phyloP scores from a whole-genome alignment of 2,888 invertebrate genomes.

The Cerastis leucographa region DNA sequence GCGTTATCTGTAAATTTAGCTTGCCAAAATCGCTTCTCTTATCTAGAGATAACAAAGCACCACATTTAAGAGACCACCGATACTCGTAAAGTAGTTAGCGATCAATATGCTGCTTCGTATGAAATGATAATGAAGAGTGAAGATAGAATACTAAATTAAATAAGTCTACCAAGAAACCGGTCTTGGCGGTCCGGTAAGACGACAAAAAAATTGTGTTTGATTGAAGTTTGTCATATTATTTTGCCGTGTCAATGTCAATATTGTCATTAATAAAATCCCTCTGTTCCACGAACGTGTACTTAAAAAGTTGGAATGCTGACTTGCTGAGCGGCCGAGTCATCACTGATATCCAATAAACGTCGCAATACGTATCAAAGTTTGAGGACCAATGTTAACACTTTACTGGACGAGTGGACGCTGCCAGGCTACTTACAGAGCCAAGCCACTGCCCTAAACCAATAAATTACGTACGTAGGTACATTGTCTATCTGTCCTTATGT shows the following conservation, averaged over 20 bases:
- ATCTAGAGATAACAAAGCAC: constrained; percentile 54
- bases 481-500: no score
- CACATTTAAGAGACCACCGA: constrained; percentile 32
- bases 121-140: constrained; percentile 42
- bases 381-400: no score
- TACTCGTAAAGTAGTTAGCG: constrained; percentile 20
- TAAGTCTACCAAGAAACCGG: constrained; percentile 64
- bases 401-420: no score
- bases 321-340: no score
- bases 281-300: constrained; percentile 16
- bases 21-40: constrained; percentile 51
- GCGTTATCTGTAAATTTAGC: constrained; percentile 63
- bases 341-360: no score
- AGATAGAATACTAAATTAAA: constrained; percentile 49
- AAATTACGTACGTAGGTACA: no score
- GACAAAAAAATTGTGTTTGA: constrained; percentile 36
- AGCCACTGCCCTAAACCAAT: no score
- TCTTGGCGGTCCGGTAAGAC: constrained; percentile 35
- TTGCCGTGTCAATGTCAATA: constrained; percentile 26
- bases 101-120: constrained; percentile 22
- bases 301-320: background rate
- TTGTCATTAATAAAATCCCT: background rate
- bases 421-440: no score
- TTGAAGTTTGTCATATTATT: constrained; percentile 25
- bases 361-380: no score